phyloP scores from a whole-genome alignment of 2,888 invertebrate genomes.

The Ypsolopha sequella region DNA sequence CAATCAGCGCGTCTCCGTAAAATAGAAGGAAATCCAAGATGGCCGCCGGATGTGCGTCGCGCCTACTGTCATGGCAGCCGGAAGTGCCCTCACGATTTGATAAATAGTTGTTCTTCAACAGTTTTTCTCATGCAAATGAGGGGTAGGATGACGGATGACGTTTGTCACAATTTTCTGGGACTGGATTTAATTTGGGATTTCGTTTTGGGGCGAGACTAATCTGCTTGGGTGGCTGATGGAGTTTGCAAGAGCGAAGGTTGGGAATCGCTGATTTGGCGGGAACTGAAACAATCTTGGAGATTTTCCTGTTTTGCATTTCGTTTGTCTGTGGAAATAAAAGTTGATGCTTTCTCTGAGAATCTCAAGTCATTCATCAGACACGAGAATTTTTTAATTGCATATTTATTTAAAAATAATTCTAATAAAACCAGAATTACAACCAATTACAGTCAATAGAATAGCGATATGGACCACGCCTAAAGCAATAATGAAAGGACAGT shows the following conservation, averaged over 20 bases:
- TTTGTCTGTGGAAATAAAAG: constrained; percentile 8
- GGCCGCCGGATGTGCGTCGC: constrained; percentile 63
- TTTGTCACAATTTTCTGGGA: constrained; percentile 66
- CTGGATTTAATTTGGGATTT: constrained; percentile 63
- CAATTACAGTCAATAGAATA: neutral
- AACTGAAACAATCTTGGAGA: constrained; percentile 1
- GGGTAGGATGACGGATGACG: constrained; percentile 65
- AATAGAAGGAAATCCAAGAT: constrained; percentile 26
- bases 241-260: constrained; percentile 12
- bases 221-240: constrained; percentile 23
- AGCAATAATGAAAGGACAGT: neutral
- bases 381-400: too few species aligned
- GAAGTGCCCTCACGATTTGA: constrained; percentile 65
- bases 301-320: constrained; percentile 2
- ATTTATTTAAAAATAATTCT: constrained; percentile 11
- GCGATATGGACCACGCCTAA: constrained; percentile 3
- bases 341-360: too few species aligned
- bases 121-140: constrained; percentile 71
- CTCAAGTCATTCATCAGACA: too few species aligned
- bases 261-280: constrained; percentile 31
- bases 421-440: too few species aligned
- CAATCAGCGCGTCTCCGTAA: constrained; percentile 32
- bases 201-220: constrained; percentile 41
- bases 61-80: constrained; percentile 64
- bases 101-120: constrained; percentile 70